Percentiles rank a stretch among this genome's conserved stretches.
Conservation (phyloP, 2,888 invertebrate genomes). For the Conomelus anceps region DNA sequence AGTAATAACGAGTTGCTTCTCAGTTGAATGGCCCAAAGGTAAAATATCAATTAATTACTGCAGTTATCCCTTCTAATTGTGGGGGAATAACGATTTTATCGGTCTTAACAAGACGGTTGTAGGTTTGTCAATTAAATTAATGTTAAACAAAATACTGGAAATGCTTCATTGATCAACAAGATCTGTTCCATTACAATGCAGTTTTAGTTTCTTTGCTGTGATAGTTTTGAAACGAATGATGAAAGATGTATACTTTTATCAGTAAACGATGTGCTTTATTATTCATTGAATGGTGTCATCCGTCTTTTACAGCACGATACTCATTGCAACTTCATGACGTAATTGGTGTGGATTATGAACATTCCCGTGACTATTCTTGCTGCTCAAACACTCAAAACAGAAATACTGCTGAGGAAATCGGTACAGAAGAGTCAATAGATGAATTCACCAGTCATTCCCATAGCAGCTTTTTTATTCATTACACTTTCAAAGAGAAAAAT, state of each 20-base stretch:
- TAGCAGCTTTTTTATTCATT: constrained; percentile 54
- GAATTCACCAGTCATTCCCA: constrained; percentile 37
- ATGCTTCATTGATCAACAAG: too few relatives aligned
- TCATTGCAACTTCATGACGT: constrained; percentile 52
- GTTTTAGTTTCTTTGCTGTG: too few relatives aligned
- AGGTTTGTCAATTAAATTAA: too few relatives aligned
- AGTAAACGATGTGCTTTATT: neutral
- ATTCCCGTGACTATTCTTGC: constrained; percentile 42
- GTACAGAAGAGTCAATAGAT: constrained; percentile 2
- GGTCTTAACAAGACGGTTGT: too few relatives aligned
- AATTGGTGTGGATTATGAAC: constrained; percentile 47
- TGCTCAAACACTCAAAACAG: constrained; percentile 37
- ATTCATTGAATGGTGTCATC: neutral
- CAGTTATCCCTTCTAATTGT: too few relatives aligned
- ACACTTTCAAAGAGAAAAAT: constrained; percentile 50
- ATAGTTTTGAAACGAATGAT: neutral
- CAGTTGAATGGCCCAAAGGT: too few relatives aligned
- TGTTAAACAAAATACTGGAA: too few relatives aligned
- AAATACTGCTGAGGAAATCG: constrained; percentile 33
- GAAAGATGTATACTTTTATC: neutral
- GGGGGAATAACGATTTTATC: too few relatives aligned
- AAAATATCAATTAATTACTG: too few relatives aligned
- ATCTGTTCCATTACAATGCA: too few relatives aligned
- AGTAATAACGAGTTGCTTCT: too few relatives aligned
- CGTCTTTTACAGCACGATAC: constrained; percentile 45